Percentiles rank a stretch among this genome's conserved stretches.
Evolutionary conservation across 2,888 invertebrate species (phyloP).

Genomic region (Tipula unca): DNA sequence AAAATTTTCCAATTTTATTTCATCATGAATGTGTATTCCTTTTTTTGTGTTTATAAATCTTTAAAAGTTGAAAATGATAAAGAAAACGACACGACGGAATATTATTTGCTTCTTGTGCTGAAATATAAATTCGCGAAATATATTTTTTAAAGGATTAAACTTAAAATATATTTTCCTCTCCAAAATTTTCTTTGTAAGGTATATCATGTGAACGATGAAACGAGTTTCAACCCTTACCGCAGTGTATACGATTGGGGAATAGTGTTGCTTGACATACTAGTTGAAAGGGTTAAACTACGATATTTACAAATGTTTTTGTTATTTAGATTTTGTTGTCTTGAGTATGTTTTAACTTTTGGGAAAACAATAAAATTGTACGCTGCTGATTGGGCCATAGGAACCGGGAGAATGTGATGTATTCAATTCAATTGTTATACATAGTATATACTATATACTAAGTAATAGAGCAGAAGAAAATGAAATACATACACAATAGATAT

Average conservation of each 20-base stretch:
- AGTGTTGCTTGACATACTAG: background rate
- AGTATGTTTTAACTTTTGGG: background rate
- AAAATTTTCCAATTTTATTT: background rate
- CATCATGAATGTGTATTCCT: background rate
- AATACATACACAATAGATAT: background rate
- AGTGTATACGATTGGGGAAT: background rate
- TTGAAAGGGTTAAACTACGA: background rate
- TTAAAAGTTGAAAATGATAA: background rate
- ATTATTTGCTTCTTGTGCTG: background rate
- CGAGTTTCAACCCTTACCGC: background rate
- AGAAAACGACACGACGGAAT: background rate
- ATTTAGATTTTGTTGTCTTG: background rate
- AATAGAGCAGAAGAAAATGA: background rate
- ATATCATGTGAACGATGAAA: background rate
- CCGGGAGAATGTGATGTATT: background rate
- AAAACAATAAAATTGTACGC: background rate
- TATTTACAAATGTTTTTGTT: background rate
- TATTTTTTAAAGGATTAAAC: background rate
- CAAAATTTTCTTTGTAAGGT: background rate
- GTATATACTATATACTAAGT: background rate
- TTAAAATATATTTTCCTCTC: background rate
- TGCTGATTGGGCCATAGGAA: background rate
- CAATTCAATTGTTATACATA: background rate
- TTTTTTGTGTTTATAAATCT: background rate
- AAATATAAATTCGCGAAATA: background rate